Evolutionary conservation across 2,888 invertebrate species (phyloP), one percentile per base, ranked within the genome.

Genomic region (Pyrocoelia pectoralis): DNA sequence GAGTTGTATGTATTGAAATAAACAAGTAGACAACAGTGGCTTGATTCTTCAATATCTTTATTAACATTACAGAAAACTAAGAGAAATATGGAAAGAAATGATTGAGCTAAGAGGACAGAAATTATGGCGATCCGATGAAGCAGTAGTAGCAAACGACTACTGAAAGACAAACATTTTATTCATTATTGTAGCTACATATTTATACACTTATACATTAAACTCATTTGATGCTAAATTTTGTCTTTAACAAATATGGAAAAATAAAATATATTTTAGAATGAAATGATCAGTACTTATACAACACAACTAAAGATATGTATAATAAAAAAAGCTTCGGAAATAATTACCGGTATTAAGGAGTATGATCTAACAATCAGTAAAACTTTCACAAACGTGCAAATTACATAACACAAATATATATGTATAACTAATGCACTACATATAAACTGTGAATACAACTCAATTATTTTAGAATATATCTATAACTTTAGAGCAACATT

Each of bases 71-170:
- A 86, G 86, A 68, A 81, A 83, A 71, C 80, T 86, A 0, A 83
- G 84, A 75, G 84, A 85, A 15, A 82, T 83, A 0, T 88, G 87
- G 87, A 82, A 82, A 59, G 85, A 87, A 69, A 86, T 87, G 72
- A 84, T 87, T 2, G 83, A 84, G 67, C 80, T 86, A 43, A 80
- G 85, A 43, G 85, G 85, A 0, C 84, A 84, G 70, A 84, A 83
- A 72, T 77, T 85, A 43, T 87, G 87, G 87, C 75, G 81, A 2
- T 86, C 84, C 68, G 84, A 84, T 0, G 84, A 85, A 5, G 83
- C 86, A 0, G 12, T 83, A 6, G 74, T 80, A 2, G n/a, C n/a
- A n/a, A 33, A 56, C 9, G 56, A 61, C 64, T 15, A 13, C 33
- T 33, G 49, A 64, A 59, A 64, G 61, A 64, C 61, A 68, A 66